A percentile compares a stretch with the other conserved stretches of the same genome.
These are phyloP conservation scores for Heliconius cydno DNA, from an alignment of 2,888 invertebrate genomes.

Conservation along the genomic window DNA sequence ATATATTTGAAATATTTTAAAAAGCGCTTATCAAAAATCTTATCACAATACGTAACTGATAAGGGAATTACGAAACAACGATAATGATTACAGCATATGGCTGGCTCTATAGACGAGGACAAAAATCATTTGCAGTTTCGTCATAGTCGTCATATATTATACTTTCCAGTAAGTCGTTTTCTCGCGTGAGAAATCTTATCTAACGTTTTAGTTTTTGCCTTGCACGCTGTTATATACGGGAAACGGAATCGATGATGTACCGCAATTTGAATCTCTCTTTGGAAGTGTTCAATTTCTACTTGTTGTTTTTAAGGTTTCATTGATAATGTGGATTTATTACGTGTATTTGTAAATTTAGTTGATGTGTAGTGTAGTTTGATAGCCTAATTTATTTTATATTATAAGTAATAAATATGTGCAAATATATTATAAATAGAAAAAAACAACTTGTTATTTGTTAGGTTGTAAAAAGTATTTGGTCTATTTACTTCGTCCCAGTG, in stretches of 20 bases:
- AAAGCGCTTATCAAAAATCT: neutral
- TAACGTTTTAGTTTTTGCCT: constrained; percentile 38
- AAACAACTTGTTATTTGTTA: too few species aligned
- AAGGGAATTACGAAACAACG: constrained; percentile 14
- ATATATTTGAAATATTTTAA: neutral
- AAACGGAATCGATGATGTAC: constrained; percentile 28
- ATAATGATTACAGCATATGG: constrained; percentile 2
- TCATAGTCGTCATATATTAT: neutral
- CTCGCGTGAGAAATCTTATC: constrained; percentile 45
- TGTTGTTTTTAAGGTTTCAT: neutral
- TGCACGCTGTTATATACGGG: constrained; percentile 28
- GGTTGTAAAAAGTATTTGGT: too few species aligned
- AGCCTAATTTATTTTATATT: too few species aligned
- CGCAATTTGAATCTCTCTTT: neutral
- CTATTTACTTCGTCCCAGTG: too few species aligned
- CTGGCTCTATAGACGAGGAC: neutral
- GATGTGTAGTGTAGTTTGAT: too few species aligned
- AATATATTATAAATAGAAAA: too few species aligned
- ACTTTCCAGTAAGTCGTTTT: neutral
- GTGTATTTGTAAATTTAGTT: too few species aligned
- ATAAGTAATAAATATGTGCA: too few species aligned
- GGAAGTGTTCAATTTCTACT: neutral
- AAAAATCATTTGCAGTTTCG: neutral
- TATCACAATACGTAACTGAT: constrained; percentile 24
- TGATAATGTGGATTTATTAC: too few species aligned